phyloP scores from a whole-genome alignment of 2,113 vertebrate genomes.

The Amazona vittata region DNA sequence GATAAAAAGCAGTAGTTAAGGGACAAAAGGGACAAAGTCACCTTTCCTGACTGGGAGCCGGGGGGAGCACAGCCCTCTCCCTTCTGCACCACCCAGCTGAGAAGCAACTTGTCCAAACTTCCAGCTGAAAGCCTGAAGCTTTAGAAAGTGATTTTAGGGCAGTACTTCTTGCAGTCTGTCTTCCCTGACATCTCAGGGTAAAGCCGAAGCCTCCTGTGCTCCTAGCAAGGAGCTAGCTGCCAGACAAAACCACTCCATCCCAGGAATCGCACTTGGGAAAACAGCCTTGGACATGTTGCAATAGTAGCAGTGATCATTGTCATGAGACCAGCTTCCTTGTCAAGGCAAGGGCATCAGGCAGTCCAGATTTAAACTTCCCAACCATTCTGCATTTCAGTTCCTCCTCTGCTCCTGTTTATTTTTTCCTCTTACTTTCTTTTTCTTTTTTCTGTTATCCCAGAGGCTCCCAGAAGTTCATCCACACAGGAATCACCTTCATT shows the following conservation, averaged over 20 bases:
- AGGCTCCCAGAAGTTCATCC: not conserved
- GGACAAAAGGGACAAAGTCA: not conserved
- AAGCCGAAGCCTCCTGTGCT: not conserved
- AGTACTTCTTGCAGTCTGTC: not conserved
- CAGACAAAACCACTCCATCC: not conserved
- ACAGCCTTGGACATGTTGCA: not conserved
- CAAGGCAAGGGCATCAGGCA: not conserved
- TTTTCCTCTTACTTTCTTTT: too few relatives aligned
- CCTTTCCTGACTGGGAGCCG: not conserved
- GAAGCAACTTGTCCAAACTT: rapidly evolving
- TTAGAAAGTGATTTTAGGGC: not conserved
- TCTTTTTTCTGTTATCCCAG: not conserved
- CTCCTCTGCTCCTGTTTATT: not conserved
- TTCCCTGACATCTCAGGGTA: not conserved
- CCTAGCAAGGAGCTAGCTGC: rapidly evolving
- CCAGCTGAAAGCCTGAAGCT: not conserved
- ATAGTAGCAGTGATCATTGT: not conserved
- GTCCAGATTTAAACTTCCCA: not conserved
- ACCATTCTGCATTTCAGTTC: not conserved
- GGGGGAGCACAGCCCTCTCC: not conserved
- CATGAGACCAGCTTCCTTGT: not conserved
- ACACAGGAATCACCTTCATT: not conserved
- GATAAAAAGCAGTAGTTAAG: not conserved
- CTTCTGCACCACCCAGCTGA: rapidly evolving
- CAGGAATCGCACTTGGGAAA: rapidly evolving